Conservation (phyloP, 2,113 vertebrate genomes). For the Neolamprologus toae region DNA sequence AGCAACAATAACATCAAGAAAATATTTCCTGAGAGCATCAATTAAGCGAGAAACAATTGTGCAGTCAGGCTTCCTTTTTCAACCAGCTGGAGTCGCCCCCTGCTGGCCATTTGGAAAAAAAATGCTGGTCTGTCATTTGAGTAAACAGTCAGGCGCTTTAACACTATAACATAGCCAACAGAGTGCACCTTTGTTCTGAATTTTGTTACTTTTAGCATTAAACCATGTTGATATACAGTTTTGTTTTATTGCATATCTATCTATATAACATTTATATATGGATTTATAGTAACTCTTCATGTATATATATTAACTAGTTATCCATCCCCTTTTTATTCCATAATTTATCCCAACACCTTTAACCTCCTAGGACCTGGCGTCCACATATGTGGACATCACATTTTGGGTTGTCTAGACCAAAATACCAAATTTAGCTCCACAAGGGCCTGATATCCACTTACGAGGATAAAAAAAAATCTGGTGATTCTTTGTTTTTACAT, state of each 20-base stretch:
- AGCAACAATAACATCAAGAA: accelerated
- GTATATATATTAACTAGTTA: not conserved
- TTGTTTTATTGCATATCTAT: not conserved
- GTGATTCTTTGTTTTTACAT: not conserved
- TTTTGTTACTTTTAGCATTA: not conserved
- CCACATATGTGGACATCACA: too few species aligned
- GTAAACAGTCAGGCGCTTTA: not conserved
- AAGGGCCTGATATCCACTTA: not conserved
- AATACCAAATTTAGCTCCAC: not conserved
- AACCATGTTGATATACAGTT: accelerated
- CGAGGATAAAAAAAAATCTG: not conserved
- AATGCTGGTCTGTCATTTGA: not conserved
- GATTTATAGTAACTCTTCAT: not conserved
- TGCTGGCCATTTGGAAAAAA: accelerated
- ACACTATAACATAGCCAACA: not conserved
- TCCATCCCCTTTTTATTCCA: accelerated
- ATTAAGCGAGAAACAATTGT: accelerated
- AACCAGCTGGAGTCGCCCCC: not conserved
- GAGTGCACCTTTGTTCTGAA: accelerated
- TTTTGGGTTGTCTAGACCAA: too few species aligned
- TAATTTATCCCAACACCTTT: not conserved
- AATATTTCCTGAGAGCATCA: not conserved
- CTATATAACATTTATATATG: not conserved
- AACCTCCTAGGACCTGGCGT: not conserved
- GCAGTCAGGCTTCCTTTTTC: not conserved